Base-by-base conservation (phyloP, 53 echinoderm and acorn worm genomes). In the Echinarachnius parma region DNA sequence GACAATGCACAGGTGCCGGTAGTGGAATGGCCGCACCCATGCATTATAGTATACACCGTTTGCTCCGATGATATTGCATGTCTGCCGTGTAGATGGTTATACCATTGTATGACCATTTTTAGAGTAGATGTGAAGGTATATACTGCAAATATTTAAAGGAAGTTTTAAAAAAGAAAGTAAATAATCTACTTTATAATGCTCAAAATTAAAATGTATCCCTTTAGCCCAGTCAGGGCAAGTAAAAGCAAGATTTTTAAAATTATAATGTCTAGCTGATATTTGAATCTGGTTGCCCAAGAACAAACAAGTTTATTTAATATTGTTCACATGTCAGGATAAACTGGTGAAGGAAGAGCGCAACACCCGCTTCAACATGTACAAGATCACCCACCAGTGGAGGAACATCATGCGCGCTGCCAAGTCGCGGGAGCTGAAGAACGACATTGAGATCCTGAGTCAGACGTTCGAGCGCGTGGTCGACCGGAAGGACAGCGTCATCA, bases 381-480 rank as follows among this genome's bases (percentile, higher is more conserved):
- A 95, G 56, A 74, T 95, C 57, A 95, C 86, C 29, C 89, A 95
- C 76, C 95, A 95, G 42, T 95, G 95, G 95, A 61, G 95, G 42
- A 90, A 78, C 39, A 82, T 95, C 72, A 86, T 95, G 84, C 81
- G 95, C 19, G 87, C 95, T 27, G 78, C 95, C 53, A 95, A 95
- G 78, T 95, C 95, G 3, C 84, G 87, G 52, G 95, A 95, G 69
- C 87, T 95, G 19, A 95, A 95, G 60, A 90, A 88, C 59, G 95
- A 95, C 66, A 95, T 95, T 44, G 95, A 95, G 76, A 89, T 95
- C 25, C 60, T 90, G 8, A 95, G 95, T 42, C 95, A 95, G 72
- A 95, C 95, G 32, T 95, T 95, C 82, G 95, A 95, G 72, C 81
- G 95, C 34, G 90, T 95, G 21, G 95, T 95, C 21, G 95, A 95